A percentile compares a stretch with the other conserved stretches of the same genome.
Evolutionary conservation across 2,113 vertebrate genomes (phyloP).

Genomic region (Spea bombifrons): DNA sequence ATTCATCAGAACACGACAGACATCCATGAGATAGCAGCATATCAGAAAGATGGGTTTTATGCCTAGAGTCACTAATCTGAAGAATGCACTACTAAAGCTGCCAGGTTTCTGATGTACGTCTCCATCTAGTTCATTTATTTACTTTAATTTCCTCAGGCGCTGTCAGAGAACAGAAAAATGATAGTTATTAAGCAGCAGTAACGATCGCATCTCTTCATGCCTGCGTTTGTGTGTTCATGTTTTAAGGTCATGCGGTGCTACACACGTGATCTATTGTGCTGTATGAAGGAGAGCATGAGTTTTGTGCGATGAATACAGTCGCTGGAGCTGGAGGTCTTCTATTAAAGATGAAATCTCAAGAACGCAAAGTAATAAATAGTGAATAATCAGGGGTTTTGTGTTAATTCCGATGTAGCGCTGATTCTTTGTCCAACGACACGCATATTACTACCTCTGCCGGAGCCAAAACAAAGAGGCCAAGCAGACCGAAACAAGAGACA

Average conservation of each 20-base stretch:
- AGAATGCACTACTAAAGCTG: background rate
- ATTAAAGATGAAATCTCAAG: background rate
- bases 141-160: conserved; percentile 5
- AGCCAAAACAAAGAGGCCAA: too few species aligned
- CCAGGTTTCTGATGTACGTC: background rate
- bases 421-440: too few species aligned
- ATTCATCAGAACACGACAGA: too few species aligned
- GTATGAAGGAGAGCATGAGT: background rate
- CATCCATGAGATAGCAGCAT: too few species aligned
- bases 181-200: conserved; percentile 12
- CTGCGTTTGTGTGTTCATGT: background rate
- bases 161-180: background rate
- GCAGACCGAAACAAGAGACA: too few species aligned
- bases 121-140: background rate
- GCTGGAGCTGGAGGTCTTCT: too few species aligned
- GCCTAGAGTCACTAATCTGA: background rate
- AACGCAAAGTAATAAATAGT: too few species aligned
- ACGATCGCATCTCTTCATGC: conserved; percentile 3
- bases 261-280: background rate
- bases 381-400: too few species aligned
- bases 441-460: too few species aligned
- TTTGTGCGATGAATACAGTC: too few species aligned
- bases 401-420: too few species aligned
- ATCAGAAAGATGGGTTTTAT: background rate
- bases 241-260: background rate